Evolutionary conservation across 2,113 vertebrate genomes (phyloP).

Genomic region (Varanus salvator): DNA sequence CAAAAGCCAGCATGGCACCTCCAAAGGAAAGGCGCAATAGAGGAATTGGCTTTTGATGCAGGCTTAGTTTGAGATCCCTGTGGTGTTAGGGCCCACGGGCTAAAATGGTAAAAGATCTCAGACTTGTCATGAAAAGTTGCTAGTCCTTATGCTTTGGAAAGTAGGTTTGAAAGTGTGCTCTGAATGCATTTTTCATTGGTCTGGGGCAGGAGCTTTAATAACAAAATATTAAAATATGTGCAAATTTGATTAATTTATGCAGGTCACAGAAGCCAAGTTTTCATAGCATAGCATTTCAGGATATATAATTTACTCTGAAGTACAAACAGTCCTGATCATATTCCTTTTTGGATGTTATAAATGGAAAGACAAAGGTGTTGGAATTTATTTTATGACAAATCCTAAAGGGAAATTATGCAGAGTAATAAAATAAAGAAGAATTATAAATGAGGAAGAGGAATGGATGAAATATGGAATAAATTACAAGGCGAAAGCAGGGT

Average conservation of each 20-base stretch:
- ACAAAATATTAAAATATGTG: neutral
- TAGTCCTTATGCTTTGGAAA: neutral
- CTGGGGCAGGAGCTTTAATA: neutral
- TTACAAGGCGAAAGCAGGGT: constrained; percentile 44
- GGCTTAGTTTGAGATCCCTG: too few species aligned
- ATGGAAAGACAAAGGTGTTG: constrained; percentile 51
- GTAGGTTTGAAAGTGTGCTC: neutral
- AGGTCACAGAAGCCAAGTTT: neutral
- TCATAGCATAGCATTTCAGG: neutral
- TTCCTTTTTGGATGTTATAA: constrained; percentile 34
- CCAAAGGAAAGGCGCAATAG: too few species aligned
- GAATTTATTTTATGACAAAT: constrained; percentile 73
- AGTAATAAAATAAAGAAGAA: constrained; percentile 77
- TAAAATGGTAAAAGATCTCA: neutral
- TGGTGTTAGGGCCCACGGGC: too few species aligned
- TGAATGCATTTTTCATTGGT: neutral
- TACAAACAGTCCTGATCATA: neutral
- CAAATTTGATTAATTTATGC: neutral
- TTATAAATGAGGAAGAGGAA: constrained; percentile 70
- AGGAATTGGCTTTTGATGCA: too few species aligned
- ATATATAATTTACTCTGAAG: neutral
- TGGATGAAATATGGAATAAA: constrained; percentile 67
- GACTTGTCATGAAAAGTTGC: neutral
- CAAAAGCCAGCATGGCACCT: too few species aligned
- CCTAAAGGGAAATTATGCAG: constrained; percentile 75